Evolutionary conservation across 2,888 invertebrate species (phyloP).

Genomic region (Spodoptera picta): DNA sequence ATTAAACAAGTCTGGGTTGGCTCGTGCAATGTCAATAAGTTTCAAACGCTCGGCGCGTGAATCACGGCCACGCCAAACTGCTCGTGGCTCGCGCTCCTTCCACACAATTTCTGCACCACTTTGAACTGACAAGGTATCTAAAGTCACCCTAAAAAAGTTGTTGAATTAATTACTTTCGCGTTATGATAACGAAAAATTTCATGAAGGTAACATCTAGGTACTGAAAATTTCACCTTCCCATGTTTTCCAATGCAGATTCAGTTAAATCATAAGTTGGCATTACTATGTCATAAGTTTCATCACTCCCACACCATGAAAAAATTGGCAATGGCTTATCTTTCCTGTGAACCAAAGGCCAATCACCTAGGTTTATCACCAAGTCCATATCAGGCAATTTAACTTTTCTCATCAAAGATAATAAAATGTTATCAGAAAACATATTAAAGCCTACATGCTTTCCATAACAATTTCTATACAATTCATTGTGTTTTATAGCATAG

Average conservation of each 20-base stretch:
- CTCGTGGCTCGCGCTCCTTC: slow-evolving; percentile 92
- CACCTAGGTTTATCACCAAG: slow-evolving; percentile 97
- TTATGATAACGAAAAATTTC: too few relatives aligned
- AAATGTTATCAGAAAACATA: slow-evolving; percentile 96
- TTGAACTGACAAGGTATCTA: slow-evolving; percentile 97
- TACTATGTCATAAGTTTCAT: slow-evolving; percentile 95
- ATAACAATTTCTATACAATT: slow-evolving; percentile 95
- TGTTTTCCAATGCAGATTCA: slow-evolving; percentile 96
- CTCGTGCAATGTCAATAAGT: slow-evolving; percentile 93
- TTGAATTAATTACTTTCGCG: too few relatives aligned
- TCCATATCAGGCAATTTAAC: slow-evolving; percentile 95
- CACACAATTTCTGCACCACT: slow-evolving; percentile 92
- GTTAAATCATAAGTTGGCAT: slow-evolving; percentile 98
- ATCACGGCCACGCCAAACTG: slow-evolving; percentile 98
- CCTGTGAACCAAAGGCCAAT: slow-evolving; percentile 95
- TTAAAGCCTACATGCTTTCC: slow-evolving; percentile 98
- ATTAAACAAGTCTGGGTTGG: slow-evolving; percentile 93
- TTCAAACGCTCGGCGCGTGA: slow-evolving; percentile 95
- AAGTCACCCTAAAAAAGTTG: slow-evolving; percentile 90
- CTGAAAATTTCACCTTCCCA: slow-evolving; percentile 92
- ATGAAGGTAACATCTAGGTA: background rate
- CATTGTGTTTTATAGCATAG: slow-evolving; percentile 94
- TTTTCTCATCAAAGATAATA: slow-evolving; percentile 94
- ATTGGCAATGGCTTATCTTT: slow-evolving; percentile 91
- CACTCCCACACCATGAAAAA: slow-evolving; percentile 98